A percentile compares a stretch with the other conserved stretches of the same genome.
Evolutionary conservation across 2,113 vertebrate species (phyloP).

Genomic region (Cyprinodon tularosa): DNA sequence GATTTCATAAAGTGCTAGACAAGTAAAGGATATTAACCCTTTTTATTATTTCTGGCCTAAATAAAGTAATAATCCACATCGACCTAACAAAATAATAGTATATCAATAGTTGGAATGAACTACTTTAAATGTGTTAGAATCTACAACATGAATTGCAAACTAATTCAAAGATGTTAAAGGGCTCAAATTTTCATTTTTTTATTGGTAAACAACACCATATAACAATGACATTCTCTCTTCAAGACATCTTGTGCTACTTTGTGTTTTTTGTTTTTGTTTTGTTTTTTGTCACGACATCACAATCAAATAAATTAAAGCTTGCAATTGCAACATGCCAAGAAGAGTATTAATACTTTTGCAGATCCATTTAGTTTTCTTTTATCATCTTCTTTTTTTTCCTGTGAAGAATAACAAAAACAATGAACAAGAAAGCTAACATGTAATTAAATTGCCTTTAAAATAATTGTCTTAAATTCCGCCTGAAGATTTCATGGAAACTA

Average conservation of each 20-base stretch:
- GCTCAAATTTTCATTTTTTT: no score
- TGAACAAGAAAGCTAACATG: conserved; percentile 67
- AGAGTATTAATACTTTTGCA: conserved; percentile 11
- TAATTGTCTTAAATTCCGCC: conserved; percentile 66
- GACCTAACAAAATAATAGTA: no score
- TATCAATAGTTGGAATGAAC: no score
- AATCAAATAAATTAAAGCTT: not conserved
- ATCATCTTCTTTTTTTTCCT: conserved; percentile 27
- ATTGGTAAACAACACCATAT: no score
- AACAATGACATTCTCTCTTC: no score
- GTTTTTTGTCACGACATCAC: not conserved
- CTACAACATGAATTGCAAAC: no score
- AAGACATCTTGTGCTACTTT: not conserved
- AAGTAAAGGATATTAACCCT: no score
- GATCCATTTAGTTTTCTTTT: not conserved
- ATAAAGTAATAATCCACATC: no score
- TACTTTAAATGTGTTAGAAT: no score
- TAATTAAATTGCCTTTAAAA: conserved; percentile 73
- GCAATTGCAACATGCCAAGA: not conserved
- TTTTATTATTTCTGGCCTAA: no score
- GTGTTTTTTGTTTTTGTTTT: not conserved
- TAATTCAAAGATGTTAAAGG: no score
- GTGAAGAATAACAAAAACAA: conserved; percentile 18
- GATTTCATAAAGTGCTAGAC: no score
- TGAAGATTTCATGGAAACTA: conserved; percentile 60